These are phyloP conservation scores for Idaea biselata DNA, from an alignment of 2,888 invertebrate genomes.

Conservation along the genomic window DNA sequence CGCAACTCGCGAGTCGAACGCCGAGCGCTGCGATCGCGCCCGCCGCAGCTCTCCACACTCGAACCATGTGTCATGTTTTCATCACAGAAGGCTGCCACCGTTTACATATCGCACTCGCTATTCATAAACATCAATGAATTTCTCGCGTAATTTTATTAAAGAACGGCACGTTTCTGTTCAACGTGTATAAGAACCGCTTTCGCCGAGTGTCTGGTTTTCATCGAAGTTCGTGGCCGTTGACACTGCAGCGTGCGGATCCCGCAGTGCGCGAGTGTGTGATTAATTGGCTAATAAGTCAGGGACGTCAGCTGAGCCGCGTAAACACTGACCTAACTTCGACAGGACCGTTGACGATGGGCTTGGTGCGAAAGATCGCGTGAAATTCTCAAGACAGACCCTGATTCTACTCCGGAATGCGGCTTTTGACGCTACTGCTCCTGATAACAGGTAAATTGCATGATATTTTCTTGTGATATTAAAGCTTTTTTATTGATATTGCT, in stretches of 20 bases:
- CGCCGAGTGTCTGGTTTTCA: constrained; percentile 72
- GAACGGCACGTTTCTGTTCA: constrained; percentile 34
- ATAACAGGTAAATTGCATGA: constrained; percentile 63
- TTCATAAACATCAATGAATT: constrained; percentile 59
- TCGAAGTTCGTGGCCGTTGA: constrained; percentile 75
- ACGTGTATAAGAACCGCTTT: constrained; percentile 55
- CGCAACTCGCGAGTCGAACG: constrained; percentile 77
- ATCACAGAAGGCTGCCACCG: constrained; percentile 64
- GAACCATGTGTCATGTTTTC: constrained; percentile 77
- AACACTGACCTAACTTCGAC: constrained; percentile 61
- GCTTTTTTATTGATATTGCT: not conserved
- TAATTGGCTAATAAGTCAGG: constrained; percentile 69
- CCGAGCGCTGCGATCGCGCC: constrained; percentile 75
- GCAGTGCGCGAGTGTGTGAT: constrained; percentile 79
- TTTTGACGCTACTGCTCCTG: constrained; percentile 60
- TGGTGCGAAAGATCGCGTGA: constrained; percentile 50
- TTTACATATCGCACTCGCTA: constrained; percentile 46
- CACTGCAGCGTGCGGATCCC: constrained; percentile 78
- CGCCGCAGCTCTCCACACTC: constrained; percentile 54
- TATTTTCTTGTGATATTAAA: not conserved
- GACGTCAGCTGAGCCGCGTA: constrained; percentile 76
- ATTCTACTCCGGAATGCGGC: constrained; percentile 63
- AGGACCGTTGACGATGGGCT: constrained; percentile 60
- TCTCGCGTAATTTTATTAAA: constrained; percentile 36
- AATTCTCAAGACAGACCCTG: constrained; percentile 37